Base-by-base conservation (phyloP, 92 coral and sea anemone genomes). In the Paragorgia papillata region DNA sequence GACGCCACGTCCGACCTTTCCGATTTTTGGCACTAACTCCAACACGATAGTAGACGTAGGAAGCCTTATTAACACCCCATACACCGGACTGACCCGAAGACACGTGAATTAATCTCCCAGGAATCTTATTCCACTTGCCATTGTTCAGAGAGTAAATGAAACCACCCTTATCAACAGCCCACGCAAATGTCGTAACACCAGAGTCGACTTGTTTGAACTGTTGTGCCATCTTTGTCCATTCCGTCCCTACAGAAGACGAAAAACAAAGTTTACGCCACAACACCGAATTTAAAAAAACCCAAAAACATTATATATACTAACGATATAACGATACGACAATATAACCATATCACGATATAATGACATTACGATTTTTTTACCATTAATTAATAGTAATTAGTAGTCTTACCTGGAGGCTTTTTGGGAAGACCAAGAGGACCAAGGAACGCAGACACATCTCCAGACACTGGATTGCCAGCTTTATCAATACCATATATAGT, bases 41-140 rank as follows among this genome's bases (percentile, higher is more conserved):
- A 14, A 34, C 3, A 2, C 68, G 68, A 43, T 31, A 25, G 24
- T 62, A 62, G 68, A 62, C 32, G 28, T 25, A 7, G 43, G 28
- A 0, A 4, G 9, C 39, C 13, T 39, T 33, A 43, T 27, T 10
- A 14, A 62, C 48, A 62, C 68, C 68, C 68, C 68, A 62, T 2
- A 62, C 44, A 32, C 68, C 68, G 1, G 68, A 37, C 32, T 43
- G 40, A 31, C 68, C 68, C 9, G 43, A 27, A 18, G 68, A 62
- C 17, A 62, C 34, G 24, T 62, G 18, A 12, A 25, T 62, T 43
- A 62, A 62, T 28, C 68, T 30, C 32, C 68, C 68, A 13, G 19
- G 19, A n/a, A 29, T 22, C 48, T 62, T 62, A 19, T 25, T 31
- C 68, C 68, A 62, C 48, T 62, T 62, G 2, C 68, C 68, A 43